Conservation (phyloP, 2,888 invertebrate species). For the Drosophila sordidula region DNA sequence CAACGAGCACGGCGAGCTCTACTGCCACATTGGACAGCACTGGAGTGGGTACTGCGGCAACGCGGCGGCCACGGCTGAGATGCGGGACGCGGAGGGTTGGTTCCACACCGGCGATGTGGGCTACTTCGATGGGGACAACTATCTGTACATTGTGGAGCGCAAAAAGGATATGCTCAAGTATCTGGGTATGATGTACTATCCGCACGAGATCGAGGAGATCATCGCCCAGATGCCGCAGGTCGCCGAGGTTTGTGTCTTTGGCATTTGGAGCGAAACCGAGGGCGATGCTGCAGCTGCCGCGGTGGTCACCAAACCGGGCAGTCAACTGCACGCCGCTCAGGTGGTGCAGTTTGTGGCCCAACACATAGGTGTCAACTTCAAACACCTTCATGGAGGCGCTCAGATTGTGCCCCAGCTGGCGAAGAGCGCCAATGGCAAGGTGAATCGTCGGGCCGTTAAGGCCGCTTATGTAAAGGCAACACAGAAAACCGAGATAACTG, state of each 20-base stretch:
- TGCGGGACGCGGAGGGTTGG: constrained; percentile 81
- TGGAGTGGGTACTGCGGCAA: constrained; percentile 83
- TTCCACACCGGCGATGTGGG: constrained; percentile 84
- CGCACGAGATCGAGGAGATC: constrained; percentile 81
- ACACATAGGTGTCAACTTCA: constrained; percentile 52
- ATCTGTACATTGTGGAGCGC: constrained; percentile 78
- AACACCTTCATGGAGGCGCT: constrained; percentile 75
- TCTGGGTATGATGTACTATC: constrained; percentile 81
- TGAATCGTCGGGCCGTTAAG: constrained; percentile 64
- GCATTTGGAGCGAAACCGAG: constrained; percentile 77
- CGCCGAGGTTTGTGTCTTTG: constrained; percentile 80
- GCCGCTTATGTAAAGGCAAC: constrained; percentile 36
- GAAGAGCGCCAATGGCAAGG: constrained; percentile 77
- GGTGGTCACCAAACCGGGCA: constrained; percentile 63
- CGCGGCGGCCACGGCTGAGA: constrained; percentile 64
- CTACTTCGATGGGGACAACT: constrained; percentile 82
- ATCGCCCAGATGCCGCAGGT: constrained; percentile 78
- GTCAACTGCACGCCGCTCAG: constrained; percentile 51
- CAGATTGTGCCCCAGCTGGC: constrained; percentile 70
- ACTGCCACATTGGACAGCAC: constrained; percentile 44
- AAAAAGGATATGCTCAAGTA: constrained; percentile 81
- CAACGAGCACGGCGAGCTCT: constrained; percentile 76
- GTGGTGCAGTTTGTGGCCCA: constrained; percentile 51
- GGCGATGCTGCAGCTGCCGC: constrained; percentile 83
- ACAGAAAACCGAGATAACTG: background rate